Conservation (phyloP, 2,797 vertebrate species). For the Sebastes diploproa region DNA sequence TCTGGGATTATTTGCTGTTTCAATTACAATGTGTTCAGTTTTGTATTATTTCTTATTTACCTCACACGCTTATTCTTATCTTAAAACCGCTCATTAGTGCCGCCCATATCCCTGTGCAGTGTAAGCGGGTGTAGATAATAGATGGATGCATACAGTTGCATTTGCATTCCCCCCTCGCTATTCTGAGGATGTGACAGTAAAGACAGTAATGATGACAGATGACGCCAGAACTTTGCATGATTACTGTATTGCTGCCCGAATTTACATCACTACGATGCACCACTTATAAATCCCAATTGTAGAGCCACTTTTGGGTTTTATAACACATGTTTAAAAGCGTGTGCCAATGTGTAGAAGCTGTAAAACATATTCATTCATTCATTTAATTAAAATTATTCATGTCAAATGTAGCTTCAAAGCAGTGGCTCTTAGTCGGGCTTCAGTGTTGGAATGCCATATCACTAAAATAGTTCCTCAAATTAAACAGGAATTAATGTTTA, state of each 20-base stretch:
- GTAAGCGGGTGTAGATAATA: background rate
- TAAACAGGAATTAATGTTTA: constrained; percentile 33
- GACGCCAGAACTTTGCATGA: background rate
- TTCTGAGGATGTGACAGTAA: background rate
- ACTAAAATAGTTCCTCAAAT: constrained; percentile 34
- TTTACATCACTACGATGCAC: background rate
- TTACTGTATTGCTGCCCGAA: background rate
- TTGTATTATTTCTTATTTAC: background rate
- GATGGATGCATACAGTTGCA: background rate
- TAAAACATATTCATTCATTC: background rate
- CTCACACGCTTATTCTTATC: background rate
- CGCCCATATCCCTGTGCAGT: background rate
- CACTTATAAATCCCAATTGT: background rate
- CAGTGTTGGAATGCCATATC: constrained; percentile 2
- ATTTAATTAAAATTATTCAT: background rate
- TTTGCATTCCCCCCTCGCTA: background rate
- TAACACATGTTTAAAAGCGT: background rate
- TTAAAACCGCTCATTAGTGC: background rate
- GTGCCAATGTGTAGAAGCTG: background rate
- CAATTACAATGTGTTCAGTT: background rate
- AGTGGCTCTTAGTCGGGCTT: background rate
- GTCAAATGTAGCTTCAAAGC: constrained; percentile 9
- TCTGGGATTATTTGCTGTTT: background rate
- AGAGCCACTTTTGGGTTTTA: background rate
- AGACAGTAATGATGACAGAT: background rate